These are phyloP conservation scores for Bellardia pandia DNA, from an alignment of 2,888 invertebrate species.

Conservation along the genomic window DNA sequence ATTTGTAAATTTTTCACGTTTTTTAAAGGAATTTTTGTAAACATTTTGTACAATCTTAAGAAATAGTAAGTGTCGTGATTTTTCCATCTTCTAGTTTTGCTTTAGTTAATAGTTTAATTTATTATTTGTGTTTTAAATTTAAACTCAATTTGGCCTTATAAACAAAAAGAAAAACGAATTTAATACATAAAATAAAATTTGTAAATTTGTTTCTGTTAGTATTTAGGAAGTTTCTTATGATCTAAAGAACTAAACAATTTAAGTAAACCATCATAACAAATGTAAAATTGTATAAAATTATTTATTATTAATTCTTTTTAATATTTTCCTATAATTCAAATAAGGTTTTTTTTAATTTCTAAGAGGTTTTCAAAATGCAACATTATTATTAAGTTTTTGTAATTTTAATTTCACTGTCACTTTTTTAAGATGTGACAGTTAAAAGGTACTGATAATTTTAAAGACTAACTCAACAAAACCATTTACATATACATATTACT, in stretches of 20 bases:
- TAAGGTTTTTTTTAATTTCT: constrained; percentile 13
- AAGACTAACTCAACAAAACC: constrained; percentile 23
- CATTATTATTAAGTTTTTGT: constrained; percentile 24
- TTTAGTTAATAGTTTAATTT: constrained; percentile 46
- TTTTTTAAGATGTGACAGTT: constrained; percentile 1
- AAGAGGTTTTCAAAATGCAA: constrained; percentile 60
- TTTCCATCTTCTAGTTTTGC: constrained; percentile 11
- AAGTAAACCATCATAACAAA: constrained; percentile 25
- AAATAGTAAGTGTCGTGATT: constrained; percentile 57
- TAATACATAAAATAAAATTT: constrained; percentile 41
- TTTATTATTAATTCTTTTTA: constrained; percentile 25
- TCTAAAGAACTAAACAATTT: neutral
- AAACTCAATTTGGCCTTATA: constrained; percentile 63
- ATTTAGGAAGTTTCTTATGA: constrained; percentile 41
- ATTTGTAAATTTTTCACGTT: constrained; percentile 66
- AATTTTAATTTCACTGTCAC: constrained; percentile 27
- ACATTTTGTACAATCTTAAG: constrained; percentile 56
- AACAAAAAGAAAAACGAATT: constrained; percentile 56
- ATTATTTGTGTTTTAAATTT: constrained; percentile 16
- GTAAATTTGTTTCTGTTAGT: constrained; percentile 48
- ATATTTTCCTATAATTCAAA: constrained; percentile 12
- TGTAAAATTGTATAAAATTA: constrained; percentile 65
- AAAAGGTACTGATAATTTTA: constrained; percentile 68
- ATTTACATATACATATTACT: neutral
- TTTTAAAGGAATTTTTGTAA: constrained; percentile 58